These are phyloP conservation scores for Argentina silus DNA, from an alignment of 2,797 vertebrate genomes.

Conservation along the genomic window DNA sequence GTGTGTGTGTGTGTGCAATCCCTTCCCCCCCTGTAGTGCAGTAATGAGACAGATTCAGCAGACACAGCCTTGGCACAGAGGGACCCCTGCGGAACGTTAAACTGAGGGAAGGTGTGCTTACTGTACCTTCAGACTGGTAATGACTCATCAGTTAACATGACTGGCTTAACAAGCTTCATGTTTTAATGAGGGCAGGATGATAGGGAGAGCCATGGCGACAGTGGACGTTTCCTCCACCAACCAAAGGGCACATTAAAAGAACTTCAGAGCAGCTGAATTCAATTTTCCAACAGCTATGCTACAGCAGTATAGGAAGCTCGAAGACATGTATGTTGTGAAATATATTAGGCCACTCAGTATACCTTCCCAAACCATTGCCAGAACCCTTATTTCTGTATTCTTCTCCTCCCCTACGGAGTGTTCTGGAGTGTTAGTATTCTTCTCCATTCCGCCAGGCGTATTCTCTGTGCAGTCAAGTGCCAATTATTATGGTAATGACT, in stretches of 20 bases:
- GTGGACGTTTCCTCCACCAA: conserved; percentile 17
- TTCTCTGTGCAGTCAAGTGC: conserved; percentile 65
- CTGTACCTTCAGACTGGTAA: conserved; percentile 22
- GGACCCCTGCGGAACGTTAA: conserved; percentile 14
- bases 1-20: conserved; percentile 14
- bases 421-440: conserved; percentile 61
- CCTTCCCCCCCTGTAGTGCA: background rate
- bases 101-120: conserved; percentile 46
- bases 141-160: conserved; percentile 56
- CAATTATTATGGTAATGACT: conserved; percentile 78
- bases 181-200: conserved; percentile 25
- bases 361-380: conserved; percentile 19
- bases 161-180: conserved; percentile 45
- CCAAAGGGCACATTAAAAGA: background rate
- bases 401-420: too few species aligned
- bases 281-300: too few species aligned
- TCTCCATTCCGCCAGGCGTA: conserved; percentile 48
- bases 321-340: background rate
- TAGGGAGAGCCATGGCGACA: conserved; percentile 23
- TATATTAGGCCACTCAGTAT: background rate
- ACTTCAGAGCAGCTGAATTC: background rate
- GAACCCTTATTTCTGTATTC: conserved; percentile 15
- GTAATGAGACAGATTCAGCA: background rate
- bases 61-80: background rate
- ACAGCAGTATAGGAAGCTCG: too few species aligned